These are phyloP conservation scores for Lemur catta DNA, from an alignment of 2,797 vertebrate genomes.

Conservation along the genomic window DNA sequence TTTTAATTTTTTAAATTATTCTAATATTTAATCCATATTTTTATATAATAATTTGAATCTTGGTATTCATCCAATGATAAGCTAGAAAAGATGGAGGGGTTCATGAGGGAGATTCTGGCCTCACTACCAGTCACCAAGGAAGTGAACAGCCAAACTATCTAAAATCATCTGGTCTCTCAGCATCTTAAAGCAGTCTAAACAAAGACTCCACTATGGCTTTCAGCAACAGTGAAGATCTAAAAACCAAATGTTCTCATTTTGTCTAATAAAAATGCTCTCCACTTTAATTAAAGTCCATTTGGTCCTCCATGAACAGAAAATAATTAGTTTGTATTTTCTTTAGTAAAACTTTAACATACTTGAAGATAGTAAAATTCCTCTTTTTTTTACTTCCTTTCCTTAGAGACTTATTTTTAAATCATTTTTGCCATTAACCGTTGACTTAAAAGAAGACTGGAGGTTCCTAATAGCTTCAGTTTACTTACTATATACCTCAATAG, in stretches of 20 bases:
- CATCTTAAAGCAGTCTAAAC: neutral
- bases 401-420: conserved; percentile 6
- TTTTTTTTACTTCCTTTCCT: conserved; percentile 19
- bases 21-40: conserved; percentile 24
- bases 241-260: neutral
- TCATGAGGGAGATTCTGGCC: neutral
- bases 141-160: neutral
- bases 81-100: neutral
- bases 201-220: neutral
- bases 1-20: conserved; percentile 37
- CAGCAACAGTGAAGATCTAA: neutral
- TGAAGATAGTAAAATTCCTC: neutral
- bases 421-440: neutral
- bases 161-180: neutral
- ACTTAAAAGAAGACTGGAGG: neutral
- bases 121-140: neutral
- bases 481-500: conserved; percentile 86
- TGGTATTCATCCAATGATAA: neutral
- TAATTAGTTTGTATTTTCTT: neutral
- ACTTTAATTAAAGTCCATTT: conserved; percentile 23
- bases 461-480: neutral
- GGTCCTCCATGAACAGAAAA: neutral
- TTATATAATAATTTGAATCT: conserved; percentile 9
- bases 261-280: neutral
- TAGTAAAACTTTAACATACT: neutral